Conservation (phyloP, 2,888 invertebrate species). For the Cantharis nigra region DNA sequence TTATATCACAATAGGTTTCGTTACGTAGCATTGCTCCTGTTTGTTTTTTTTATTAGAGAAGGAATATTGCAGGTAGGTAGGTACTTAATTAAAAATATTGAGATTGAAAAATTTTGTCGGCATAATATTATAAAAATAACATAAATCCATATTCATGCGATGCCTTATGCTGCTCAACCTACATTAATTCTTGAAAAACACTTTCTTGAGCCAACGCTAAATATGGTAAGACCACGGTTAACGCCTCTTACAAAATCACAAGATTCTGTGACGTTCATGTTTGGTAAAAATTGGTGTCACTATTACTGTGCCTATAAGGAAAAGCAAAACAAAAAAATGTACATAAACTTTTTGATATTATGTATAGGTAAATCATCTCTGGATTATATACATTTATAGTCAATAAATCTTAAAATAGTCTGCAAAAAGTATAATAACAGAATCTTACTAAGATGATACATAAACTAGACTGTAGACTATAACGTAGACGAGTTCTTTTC, state of each 20-base stretch:
- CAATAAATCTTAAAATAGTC: neutral
- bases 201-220: conserved; percentile 11
- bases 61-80: too few species aligned
- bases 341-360: neutral
- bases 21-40: too few species aligned
- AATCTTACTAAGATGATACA: neutral
- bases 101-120: neutral
- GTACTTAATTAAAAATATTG: too few species aligned
- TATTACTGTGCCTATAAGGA: neutral
- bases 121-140: neutral
- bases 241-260: conserved; percentile 2
- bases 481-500: neutral
- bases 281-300: neutral
- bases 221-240: conserved; percentile 13
- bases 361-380: neutral
- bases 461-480: neutral
- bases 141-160: neutral
- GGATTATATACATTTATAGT: neutral
- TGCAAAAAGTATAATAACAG: neutral
- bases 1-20: neutral
- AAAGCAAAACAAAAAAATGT: neutral
- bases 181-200: conserved; percentile 11
- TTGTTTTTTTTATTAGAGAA: too few species aligned
- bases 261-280: neutral
- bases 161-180: conserved; percentile 14